These are phyloP conservation scores for Polyploca ridens DNA, from an alignment of 2,888 invertebrate species.

Conservation along the genomic window DNA sequence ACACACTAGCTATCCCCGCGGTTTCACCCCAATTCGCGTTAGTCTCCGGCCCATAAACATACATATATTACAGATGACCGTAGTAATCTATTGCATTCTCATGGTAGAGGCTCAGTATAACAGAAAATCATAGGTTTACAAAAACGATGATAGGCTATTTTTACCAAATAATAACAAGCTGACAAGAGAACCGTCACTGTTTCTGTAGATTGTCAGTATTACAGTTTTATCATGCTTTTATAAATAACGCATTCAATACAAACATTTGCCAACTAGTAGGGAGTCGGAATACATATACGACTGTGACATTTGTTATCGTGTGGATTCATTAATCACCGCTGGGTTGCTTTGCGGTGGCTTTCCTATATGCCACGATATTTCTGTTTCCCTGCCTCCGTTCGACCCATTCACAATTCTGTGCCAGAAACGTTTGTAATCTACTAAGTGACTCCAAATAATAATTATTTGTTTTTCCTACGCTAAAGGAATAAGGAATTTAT, in stretches of 20 bases:
- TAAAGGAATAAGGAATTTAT: neutral
- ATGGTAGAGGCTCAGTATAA: too few relatives aligned
- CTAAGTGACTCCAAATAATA: constrained; percentile 60
- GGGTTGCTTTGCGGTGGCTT: constrained; percentile 48
- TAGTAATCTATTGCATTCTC: too few relatives aligned
- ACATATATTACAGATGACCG: too few relatives aligned
- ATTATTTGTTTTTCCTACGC: constrained; percentile 40
- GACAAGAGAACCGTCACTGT: too few relatives aligned
- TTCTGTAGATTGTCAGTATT: neutral
- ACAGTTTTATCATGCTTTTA: neutral
- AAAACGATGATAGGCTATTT: too few relatives aligned
- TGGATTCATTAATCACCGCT: constrained; percentile 66
- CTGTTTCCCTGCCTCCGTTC: constrained; percentile 46
- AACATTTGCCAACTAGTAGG: constrained; percentile 21
- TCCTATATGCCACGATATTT: constrained; percentile 45
- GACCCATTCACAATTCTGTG: constrained; percentile 53
- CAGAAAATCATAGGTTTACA: too few relatives aligned
- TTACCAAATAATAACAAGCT: too few relatives aligned
- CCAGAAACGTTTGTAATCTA: constrained; percentile 57
- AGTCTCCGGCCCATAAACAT: too few relatives aligned
- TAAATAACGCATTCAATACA: constrained; percentile 13
- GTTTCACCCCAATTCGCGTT: too few relatives aligned
- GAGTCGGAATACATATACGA: constrained; percentile 30
- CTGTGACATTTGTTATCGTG: constrained; percentile 63
- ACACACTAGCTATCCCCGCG: too few relatives aligned